Percentiles rank a stretch among this genome's conserved stretches.
phyloP scores from a whole-genome alignment of 2,113 vertebrate genomes.

The Macroglossus sobrinus region DNA sequence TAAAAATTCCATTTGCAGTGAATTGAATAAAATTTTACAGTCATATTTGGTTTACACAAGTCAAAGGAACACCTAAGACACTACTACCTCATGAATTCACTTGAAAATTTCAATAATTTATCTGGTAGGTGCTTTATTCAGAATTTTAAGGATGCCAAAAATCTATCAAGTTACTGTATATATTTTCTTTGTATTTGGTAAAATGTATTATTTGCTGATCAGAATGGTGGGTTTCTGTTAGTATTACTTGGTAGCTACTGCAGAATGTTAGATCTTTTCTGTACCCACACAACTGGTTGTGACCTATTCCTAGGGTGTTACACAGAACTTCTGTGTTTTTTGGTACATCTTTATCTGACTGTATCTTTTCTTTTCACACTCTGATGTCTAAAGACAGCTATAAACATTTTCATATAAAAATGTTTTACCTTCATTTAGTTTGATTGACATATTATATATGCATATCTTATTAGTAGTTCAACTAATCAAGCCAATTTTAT shows the following conservation, averaged over 20 bases:
- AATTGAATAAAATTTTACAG: background rate
- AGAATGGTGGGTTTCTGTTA: background rate
- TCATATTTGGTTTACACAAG: background rate
- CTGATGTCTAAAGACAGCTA: background rate
- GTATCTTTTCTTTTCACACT: background rate
- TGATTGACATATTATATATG: background rate
- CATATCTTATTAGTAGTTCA: background rate
- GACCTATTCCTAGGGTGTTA: background rate
- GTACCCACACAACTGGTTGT: too few species aligned
- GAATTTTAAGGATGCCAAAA: background rate
- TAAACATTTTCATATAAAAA: background rate
- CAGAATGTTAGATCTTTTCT: background rate
- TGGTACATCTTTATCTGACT: background rate
- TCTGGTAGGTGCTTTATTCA: background rate
- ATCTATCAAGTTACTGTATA: background rate
- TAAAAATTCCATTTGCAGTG: background rate
- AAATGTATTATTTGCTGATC: background rate
- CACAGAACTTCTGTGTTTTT: background rate
- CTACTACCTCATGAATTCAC: background rate
- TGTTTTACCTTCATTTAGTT: background rate
- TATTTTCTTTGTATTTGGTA: background rate
- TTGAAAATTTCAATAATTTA: background rate
- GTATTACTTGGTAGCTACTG: background rate
- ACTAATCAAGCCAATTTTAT: background rate
- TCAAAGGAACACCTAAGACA: background rate